These are phyloP conservation scores for Cremastinae sp. DNA, from an alignment of 2,888 invertebrate genomes.

Conservation along the genomic window DNA sequence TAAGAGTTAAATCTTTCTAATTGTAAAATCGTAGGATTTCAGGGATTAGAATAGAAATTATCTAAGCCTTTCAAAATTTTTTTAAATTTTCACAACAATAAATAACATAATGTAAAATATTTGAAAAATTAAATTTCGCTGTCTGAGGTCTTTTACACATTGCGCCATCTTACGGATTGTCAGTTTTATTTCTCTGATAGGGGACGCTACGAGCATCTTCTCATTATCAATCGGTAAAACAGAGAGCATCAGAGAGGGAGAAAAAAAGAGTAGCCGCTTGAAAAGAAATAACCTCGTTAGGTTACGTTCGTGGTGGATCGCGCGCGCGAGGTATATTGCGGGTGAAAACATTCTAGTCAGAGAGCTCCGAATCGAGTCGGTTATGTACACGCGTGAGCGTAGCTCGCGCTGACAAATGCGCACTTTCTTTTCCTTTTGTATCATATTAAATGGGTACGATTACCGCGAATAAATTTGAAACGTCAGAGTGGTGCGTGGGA, in stretches of 20 bases:
- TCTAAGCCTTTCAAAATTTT: too few relatives aligned
- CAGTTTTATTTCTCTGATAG: too few relatives aligned
- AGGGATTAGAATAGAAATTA: too few relatives aligned
- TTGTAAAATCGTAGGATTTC: too few relatives aligned
- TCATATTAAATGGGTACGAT: neutral
- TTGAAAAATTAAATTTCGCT: too few relatives aligned
- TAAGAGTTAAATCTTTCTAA: too few relatives aligned
- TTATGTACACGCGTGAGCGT: neutral
- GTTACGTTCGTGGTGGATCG: conserved; percentile 30
- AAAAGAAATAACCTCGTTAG: conserved; percentile 42
- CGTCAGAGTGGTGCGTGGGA: conserved; percentile 18
- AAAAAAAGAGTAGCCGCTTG: conserved; percentile 19
- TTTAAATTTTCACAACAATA: too few relatives aligned
- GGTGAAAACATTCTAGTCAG: conserved; percentile 40
- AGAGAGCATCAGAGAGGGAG: neutral
- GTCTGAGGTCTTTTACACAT: too few relatives aligned
- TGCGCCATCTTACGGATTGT: too few relatives aligned
- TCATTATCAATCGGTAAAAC: too few relatives aligned
- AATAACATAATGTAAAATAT: too few relatives aligned
- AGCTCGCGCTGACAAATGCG: conserved; percentile 2
- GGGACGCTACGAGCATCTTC: too few relatives aligned
- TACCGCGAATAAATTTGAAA: conserved; percentile 2
- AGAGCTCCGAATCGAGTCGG: conserved; percentile 30
- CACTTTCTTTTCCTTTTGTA: neutral
- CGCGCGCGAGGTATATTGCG: conserved; percentile 32